phyloP scores from a whole-genome alignment of 2,113 vertebrate genomes.

The Neogobius melanostomus region DNA sequence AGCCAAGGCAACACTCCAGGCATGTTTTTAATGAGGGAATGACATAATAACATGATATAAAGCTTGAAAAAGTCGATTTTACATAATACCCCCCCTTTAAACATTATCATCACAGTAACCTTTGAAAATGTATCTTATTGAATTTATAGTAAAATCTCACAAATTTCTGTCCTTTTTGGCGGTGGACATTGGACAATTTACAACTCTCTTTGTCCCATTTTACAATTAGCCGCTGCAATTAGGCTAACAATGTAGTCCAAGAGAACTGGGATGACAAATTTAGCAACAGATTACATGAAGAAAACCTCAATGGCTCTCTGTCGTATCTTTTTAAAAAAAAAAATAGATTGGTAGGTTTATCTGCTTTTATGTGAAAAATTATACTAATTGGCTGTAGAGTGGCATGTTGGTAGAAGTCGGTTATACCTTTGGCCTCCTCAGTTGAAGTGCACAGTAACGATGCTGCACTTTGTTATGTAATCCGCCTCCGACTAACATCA shows the following conservation, averaged over 20 bases:
- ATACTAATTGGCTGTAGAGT: background rate
- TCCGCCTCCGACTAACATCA: slow-evolving; percentile 61
- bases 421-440: slow-evolving; percentile 55
- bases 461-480: slow-evolving; percentile 64
- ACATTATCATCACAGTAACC: no score
- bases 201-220: slow-evolving; percentile 69
- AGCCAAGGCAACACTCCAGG: no score
- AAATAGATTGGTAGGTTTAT: background rate
- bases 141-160: background rate
- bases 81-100: no score
- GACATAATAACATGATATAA: no score
- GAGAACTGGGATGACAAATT: slow-evolving; percentile 80
- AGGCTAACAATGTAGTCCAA: slow-evolving; percentile 79
- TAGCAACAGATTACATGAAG: slow-evolving; percentile 65
- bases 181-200: slow-evolving; percentile 42
- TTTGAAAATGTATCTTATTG: no score
- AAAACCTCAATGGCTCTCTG: slow-evolving; percentile 21
- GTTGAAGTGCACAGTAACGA: slow-evolving; percentile 60
- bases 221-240: slow-evolving; percentile 78
- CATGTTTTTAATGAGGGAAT: no score
- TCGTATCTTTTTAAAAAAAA: background rate
- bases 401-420: background rate
- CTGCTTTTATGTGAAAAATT: background rate
- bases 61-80: no score
- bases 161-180: background rate